Conservation (phyloP, 2,113 vertebrate genomes). For the Crotalus helleri region DNA sequence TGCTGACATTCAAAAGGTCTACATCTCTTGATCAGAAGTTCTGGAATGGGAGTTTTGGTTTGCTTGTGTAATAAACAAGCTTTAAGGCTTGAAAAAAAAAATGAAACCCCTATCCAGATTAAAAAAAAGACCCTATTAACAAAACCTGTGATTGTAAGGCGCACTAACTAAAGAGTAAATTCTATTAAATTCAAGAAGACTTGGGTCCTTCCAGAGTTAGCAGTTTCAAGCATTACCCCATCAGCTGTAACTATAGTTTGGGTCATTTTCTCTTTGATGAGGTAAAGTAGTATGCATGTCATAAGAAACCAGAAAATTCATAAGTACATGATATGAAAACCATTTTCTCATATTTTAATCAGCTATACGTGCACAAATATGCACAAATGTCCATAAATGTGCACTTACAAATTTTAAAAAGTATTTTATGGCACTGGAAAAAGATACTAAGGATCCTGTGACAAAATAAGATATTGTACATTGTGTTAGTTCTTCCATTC, state of each 20-base stretch:
- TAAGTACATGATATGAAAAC: background rate
- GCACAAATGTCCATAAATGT: too few species aligned
- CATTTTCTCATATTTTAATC: background rate
- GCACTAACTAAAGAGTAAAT: background rate
- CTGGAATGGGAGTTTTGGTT: background rate
- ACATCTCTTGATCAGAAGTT: background rate
- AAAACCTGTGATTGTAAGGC: background rate
- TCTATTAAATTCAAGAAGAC: background rate
- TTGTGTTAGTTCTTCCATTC: background rate
- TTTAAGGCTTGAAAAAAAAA: background rate
- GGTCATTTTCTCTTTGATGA: background rate
- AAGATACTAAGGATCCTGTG: background rate
- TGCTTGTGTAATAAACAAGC: background rate
- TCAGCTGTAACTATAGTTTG: background rate
- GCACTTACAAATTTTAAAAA: too few species aligned
- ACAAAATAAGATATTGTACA: background rate
- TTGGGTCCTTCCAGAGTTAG: background rate
- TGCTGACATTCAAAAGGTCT: background rate
- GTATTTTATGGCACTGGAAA: background rate
- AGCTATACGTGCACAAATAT: background rate
- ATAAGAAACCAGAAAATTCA: background rate
- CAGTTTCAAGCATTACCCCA: background rate
- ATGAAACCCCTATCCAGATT: background rate
- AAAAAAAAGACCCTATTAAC: background rate
- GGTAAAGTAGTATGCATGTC: background rate